These are phyloP conservation scores for Lithophane leautieri DNA, from an alignment of 2,888 invertebrate species.

Conservation along the genomic window DNA sequence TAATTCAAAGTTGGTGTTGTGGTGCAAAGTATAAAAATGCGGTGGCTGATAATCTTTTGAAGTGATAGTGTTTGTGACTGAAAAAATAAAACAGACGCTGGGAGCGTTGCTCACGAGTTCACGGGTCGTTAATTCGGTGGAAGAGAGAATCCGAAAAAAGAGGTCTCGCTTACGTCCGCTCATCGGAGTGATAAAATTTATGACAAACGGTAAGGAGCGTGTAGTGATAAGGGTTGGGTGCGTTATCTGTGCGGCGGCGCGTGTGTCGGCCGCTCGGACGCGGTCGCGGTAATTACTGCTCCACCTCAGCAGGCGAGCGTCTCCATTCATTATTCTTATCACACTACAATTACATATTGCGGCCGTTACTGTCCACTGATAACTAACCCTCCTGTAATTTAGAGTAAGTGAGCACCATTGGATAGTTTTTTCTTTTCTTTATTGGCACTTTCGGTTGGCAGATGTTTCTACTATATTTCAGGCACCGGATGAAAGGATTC, in stretches of 20 bases:
- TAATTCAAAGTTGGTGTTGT: constrained; percentile 71
- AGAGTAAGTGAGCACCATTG: constrained; percentile 45
- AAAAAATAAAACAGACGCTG: constrained; percentile 78
- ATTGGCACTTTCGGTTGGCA: constrained; percentile 37
- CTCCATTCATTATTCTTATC: constrained; percentile 71
- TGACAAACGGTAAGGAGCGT: constrained; percentile 89
- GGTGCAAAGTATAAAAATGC: constrained; percentile 63
- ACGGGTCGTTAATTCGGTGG: constrained; percentile 87
- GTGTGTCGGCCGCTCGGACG: constrained; percentile 71
- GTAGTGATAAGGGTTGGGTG: constrained; percentile 86
- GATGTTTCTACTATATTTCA: constrained; percentile 13
- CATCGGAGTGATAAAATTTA: constrained; percentile 89
- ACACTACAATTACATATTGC: constrained; percentile 71
- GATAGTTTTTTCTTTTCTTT: constrained; percentile 42
- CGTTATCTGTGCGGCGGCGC: constrained; percentile 79
- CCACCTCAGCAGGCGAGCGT: constrained; percentile 64
- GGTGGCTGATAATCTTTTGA: constrained; percentile 72
- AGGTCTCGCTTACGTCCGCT: constrained; percentile 83
- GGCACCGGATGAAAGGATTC: constrained; percentile 1
- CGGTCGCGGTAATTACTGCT: constrained; percentile 73
- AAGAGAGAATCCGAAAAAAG: constrained; percentile 81
- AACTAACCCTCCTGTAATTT: constrained; percentile 63
- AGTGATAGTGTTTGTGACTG: constrained; percentile 87
- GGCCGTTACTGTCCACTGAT: constrained; percentile 63
- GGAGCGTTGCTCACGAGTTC: constrained; percentile 83